A percentile compares a stretch with the other conserved stretches of the same genome.
phyloP scores from a whole-genome alignment of 1,140 invertebrate species.

The Diachasma alloeum region DNA sequence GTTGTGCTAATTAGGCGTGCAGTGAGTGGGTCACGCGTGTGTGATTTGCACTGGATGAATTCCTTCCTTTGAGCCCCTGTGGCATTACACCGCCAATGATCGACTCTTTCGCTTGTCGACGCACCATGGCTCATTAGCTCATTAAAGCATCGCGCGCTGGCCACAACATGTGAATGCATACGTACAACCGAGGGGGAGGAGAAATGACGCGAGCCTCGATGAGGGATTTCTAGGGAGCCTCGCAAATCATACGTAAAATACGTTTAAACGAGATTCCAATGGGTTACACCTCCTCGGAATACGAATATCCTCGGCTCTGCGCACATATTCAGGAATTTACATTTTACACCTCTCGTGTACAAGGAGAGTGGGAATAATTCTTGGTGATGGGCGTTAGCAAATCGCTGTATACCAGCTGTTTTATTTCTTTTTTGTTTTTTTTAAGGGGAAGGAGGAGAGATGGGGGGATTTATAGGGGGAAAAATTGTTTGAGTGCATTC shows the following conservation, averaged over 20 bases:
- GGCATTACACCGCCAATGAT: constrained; percentile 19
- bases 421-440: neutral
- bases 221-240: constrained; percentile 13
- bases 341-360: constrained; percentile 27
- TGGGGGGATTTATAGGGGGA: neutral
- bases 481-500: neutral
- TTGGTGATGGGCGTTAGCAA: neutral
- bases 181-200: neutral
- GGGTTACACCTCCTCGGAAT: constrained; percentile 21
- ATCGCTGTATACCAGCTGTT: neutral
- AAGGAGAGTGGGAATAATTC: neutral
- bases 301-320: neutral
- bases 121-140: constrained; percentile 40
- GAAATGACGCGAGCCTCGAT: neutral
- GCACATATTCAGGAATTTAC: constrained; percentile 24
- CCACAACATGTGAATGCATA: constrained; percentile 15
- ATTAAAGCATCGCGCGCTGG: constrained; percentile 30
- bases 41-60: constrained; percentile 1
- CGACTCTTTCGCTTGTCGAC: constrained; percentile 16
- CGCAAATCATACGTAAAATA: constrained; percentile 35
- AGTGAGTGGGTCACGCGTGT: constrained; percentile 30
- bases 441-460: neutral
- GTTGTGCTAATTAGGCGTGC: constrained; percentile 57
- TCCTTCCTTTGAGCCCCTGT: constrained; percentile 15
- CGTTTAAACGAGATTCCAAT: constrained; percentile 37